Conservation (phyloP, 2,888 invertebrate genomes). For the Volucella zonaria region DNA sequence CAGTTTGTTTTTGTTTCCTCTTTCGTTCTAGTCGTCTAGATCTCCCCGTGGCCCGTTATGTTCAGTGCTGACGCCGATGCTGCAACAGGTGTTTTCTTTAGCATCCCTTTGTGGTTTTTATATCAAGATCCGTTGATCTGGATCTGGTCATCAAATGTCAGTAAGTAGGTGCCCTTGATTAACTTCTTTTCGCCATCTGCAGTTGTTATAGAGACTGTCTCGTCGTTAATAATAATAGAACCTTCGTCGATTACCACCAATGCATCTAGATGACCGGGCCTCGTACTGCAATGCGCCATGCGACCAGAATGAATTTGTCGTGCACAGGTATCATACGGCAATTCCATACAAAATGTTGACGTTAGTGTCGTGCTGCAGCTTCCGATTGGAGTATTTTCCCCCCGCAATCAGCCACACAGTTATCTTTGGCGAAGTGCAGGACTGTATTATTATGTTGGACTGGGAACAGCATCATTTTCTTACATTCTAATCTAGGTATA, state of each 20-base stretch:
- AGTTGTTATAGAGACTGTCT: background rate
- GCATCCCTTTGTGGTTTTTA: slow-evolving; percentile 4
- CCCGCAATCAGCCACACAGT: background rate
- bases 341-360: background rate
- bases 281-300: slow-evolving; percentile 2
- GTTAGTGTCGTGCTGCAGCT: background rate
- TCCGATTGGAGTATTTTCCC: background rate
- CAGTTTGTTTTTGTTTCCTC: too few relatives aligned
- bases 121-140: slow-evolving; percentile 17
- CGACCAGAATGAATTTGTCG: slow-evolving; percentile 51
- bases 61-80: background rate
- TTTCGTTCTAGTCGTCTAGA: background rate
- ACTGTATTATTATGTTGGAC: slow-evolving; percentile 51
- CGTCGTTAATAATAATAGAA: slow-evolving; percentile 16
- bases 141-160: slow-evolving; percentile 10
- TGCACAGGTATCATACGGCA: background rate
- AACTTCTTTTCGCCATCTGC: background rate
- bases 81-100: slow-evolving; percentile 20
- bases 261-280: background rate
- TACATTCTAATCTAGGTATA: too few relatives aligned
- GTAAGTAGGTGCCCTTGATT: slow-evolving; percentile 16
- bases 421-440: background rate
- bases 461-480: too few relatives aligned
- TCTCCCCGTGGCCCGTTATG: slow-evolving; percentile 1
- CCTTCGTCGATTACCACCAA: slow-evolving; percentile 14